Evolutionary conservation across 30 jellyfish, hydroid and myxozoan genomes (phyloP), one percentile per base, ranked within the genome.

Genomic region (Aurelia aurita): DNA sequence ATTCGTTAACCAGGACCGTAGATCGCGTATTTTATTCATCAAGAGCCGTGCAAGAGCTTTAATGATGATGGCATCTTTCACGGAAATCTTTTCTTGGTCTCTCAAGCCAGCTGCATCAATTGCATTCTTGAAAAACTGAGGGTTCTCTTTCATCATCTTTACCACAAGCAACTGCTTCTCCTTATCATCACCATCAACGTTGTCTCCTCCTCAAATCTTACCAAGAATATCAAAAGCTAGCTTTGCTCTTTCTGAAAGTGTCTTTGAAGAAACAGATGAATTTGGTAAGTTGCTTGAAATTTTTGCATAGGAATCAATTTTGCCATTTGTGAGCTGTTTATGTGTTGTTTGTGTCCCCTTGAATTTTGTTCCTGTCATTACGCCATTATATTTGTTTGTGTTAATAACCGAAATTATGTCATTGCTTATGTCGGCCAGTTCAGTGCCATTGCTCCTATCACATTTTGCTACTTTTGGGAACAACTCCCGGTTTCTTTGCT

Each of bases 11-110:
- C 54, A 65, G 77, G 47, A 65, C 34, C 77, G 27, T 8, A 65
- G 34, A 34, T 65, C 77, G 11, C 77, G 54, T 28, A 65, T 34
- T 65, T 65, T 65, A 28, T 71, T 71, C 69, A 71, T 71, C 7
- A 35, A n/a, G 10, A 71, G 72, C 21, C 83, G 66, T 18, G 83
- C 72, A 12, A 71, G 39, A n/a, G 83, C 83, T 49, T 71, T 71
- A 19, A 67, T 21, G 32, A 8, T 67, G 32, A 67, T 31, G 22
- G 79, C 79, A 67, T 67, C 79, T 67, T 19, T 66, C 79, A 67
- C 79, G 59, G 16, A 10, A 47, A 32, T 32, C 44, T 53, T 53
- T 53, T 53, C 64, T 53, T 16, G 64, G 5, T 53, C 64, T 53
- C 25, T 53, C 6, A 53, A 53, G 64, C 64, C 64, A 53, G 64